Conservation (phyloP, 2,113 vertebrate species). For the Trogon surrucura region DNA sequence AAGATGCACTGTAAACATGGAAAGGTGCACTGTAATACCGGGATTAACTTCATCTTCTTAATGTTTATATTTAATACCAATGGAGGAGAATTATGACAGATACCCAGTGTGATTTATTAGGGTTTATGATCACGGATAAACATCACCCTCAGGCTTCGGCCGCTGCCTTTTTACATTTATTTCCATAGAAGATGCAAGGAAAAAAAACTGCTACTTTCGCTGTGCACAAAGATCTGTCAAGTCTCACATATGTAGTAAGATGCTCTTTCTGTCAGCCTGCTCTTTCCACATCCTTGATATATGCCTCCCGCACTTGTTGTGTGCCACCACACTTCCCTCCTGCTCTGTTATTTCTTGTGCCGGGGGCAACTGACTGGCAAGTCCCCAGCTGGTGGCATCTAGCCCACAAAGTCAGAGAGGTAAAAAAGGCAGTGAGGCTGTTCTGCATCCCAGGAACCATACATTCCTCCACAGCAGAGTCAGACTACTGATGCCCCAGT, state of each 20-base stretch:
- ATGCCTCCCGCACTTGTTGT: background rate
- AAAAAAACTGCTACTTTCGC: background rate
- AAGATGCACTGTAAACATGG: background rate
- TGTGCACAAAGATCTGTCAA: background rate
- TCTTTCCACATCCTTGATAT: background rate
- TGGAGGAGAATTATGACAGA: background rate
- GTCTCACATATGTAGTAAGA: background rate
- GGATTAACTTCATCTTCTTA: background rate
- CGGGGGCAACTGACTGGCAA: background rate
- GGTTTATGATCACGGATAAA: background rate
- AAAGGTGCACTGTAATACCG: background rate
- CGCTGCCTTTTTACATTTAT: background rate
- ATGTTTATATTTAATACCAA: background rate
- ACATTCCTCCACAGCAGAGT: background rate
- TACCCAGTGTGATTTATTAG: background rate
- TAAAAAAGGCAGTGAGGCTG: background rate
- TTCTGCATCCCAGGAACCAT: background rate
- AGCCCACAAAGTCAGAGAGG: background rate
- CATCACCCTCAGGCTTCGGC: background rate
- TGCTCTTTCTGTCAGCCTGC: background rate
- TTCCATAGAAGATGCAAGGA: background rate
- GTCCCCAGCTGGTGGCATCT: background rate
- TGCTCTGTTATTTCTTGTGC: background rate
- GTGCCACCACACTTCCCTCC: background rate
- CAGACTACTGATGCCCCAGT: accelerated